These are phyloP conservation scores for Zaprionus ornatus DNA, from an alignment of 1,140 invertebrate species.

Conservation along the genomic window DNA sequence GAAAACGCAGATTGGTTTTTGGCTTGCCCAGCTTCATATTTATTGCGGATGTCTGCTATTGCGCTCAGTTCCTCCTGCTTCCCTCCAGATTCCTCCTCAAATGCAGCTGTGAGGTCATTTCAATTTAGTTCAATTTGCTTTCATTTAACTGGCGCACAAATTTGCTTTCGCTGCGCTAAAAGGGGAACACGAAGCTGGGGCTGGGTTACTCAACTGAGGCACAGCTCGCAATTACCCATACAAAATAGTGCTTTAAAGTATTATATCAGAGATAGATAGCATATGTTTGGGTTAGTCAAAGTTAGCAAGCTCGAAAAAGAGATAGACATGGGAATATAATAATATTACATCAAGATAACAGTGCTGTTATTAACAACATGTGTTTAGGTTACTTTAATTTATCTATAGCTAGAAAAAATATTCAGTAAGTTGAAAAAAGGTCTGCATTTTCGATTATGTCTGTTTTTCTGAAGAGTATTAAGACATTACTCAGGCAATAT, in stretches of 20 bases:
- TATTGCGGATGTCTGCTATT: constrained; percentile 25
- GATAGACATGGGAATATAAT: background rate
- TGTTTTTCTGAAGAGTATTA: too few relatives aligned
- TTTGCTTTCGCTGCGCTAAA: background rate
- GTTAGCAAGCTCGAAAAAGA: background rate
- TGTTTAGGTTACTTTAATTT: background rate
- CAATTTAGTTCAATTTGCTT: constrained; percentile 82
- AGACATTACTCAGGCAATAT: too few relatives aligned
- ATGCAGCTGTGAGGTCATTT: constrained; percentile 74
- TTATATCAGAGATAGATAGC: too few relatives aligned
- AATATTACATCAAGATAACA: background rate
- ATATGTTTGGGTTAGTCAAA: too few relatives aligned
- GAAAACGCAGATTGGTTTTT: constrained; percentile 49
- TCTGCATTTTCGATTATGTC: too few relatives aligned
- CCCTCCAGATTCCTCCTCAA: background rate
- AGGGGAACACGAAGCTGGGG: background rate
- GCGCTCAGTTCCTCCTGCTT: background rate
- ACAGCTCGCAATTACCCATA: background rate
- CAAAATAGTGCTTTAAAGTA: background rate
- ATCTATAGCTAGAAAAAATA: background rate
- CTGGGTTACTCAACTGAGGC: constrained; percentile 6
- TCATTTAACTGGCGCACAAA: constrained; percentile 55
- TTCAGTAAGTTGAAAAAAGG: too few relatives aligned
- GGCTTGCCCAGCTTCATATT: background rate
- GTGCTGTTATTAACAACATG: background rate